Base-by-base conservation (phyloP, 2,113 vertebrate species). In the Charina bottae region DNA sequence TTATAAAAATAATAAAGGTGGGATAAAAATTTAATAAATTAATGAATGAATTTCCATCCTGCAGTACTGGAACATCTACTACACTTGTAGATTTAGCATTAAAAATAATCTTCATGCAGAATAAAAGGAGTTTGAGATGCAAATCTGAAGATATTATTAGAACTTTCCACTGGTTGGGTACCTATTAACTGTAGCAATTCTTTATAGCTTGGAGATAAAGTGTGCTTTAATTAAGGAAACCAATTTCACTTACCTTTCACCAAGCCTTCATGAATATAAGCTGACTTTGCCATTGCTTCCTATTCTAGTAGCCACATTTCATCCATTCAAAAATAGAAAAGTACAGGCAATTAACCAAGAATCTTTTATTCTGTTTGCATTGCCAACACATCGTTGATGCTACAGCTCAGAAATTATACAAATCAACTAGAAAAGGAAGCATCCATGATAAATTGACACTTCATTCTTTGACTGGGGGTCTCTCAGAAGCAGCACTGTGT, bases 351-450 rank as follows among this genome's bases (percentile, higher is more conserved):
- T 59, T 59, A 33, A 68, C 33, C 13, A 87, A 88, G 86, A 8
- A 62, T 49, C 28, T 53, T 59, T n/a, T 92, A 54, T 92, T 92
- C n/a, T 87, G n/a, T 86, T 87, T 87, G n/a, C 68, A 55, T 92
- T 89, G 8, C 46, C 23, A 56, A 55, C 72, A 85, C 53, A 56
- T 12, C 23, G 23, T 54, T 46, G 42, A 26, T 68, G 37, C 84
- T 91, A 33, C 11, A 42, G 59, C 58, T 89, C 87, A 64, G 58
- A 55, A 85, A 92, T 89, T 92, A 84, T 46, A 85, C 46, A 85
- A 92, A 85, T 68, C 72, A 62, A 21, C 42, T 55, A 54, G 58
- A 84, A 92, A 64, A 24, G 58, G 56, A 92, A 21, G 7, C 13
- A 24, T 55, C 68, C 28, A 12, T 89, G 72, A 92, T 92, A 92